phyloP scores from a whole-genome alignment of 2,113 vertebrate genomes.

The Hyla sarda region DNA sequence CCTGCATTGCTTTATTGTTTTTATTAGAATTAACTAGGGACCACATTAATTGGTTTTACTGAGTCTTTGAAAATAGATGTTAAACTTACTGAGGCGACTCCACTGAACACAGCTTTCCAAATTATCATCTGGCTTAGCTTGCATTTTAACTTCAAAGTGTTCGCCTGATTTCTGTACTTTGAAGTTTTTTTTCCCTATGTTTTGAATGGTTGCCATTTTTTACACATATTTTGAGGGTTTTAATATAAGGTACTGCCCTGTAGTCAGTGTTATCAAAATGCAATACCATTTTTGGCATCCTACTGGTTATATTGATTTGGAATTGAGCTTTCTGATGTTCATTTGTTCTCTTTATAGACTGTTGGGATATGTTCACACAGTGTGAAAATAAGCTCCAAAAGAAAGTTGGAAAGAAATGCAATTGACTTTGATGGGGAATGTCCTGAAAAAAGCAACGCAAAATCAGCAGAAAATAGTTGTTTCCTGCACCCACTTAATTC shows the following conservation, averaged over 20 bases:
- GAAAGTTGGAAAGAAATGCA: too few species aligned
- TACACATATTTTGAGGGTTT: neutral
- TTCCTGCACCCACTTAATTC: too few species aligned
- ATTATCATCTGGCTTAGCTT: constrained; percentile 45
- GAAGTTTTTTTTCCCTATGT: neutral
- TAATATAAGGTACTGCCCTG: neutral
- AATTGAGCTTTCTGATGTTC: neutral
- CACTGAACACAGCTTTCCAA: constrained; percentile 24
- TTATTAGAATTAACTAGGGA: neutral
- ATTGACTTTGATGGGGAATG: too few species aligned
- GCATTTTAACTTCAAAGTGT: constrained; percentile 29
- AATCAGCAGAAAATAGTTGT: too few species aligned
- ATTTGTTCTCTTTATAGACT: neutral
- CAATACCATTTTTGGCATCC: neutral
- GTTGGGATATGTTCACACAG: neutral
- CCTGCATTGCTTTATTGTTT: neutral
- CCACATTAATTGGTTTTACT: constrained; percentile 1
- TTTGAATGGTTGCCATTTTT: neutral
- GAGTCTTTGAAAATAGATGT: neutral
- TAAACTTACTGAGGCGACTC: constrained; percentile 9
- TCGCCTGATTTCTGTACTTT: constrained; percentile 24
- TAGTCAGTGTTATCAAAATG: neutral
- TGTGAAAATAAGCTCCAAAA: too few species aligned
- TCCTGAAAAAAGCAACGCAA: too few species aligned
- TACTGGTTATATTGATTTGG: constrained; percentile 7